Base-by-base conservation (phyloP, 2,888 invertebrate species). In the Tachina fera region DNA sequence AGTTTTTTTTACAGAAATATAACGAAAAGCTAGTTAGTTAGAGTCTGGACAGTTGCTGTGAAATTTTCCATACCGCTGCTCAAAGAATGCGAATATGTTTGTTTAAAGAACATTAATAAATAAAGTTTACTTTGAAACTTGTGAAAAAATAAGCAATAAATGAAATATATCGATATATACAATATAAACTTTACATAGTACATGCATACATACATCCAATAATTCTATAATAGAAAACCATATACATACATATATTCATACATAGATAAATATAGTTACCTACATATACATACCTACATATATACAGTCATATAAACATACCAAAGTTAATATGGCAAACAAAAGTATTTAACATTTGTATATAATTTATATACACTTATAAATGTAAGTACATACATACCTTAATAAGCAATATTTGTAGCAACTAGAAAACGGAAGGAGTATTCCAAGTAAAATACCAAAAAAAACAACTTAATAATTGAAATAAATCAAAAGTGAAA, bases 121-220 rank as follows among this genome's bases (percentile, higher is more conserved):
- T 82, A 70, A 82, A 78, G 90, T 89, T 90, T 89, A 90, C 88
- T 88, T 13, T 53, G 43, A 70, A 90, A 89, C 89, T 89, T 89
- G 87, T 90, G 90, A 88, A 89, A 90, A 89, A 87, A 89, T 87
- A 90, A 89, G 90, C 90, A 90, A 90, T 90, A 90, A 88, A 81
- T 88, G 83, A 89, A 86, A 87, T 79, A 87, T 87, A 87, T 85
- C 87, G 51, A 84, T 70, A 82, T 85, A 87, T 85, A 82, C 84
- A 70, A 16, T 60, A 49, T 63, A 80, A 2, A 70, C n/a, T 31
- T 16, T 41, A 68, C 45, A 45, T 53, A 60, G 14, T 2, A 51
- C 16, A 74, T 61, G 16, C 11, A 58, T 67, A 86, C 61, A 72
- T 13, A 19, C 43, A 61, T 11, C 19, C 45, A n/a, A n/a, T 60